Evolutionary conservation across 2,113 vertebrate species (phyloP), one percentile per base, ranked within the genome.

Genomic region (Epinephelus lanceolatus): DNA sequence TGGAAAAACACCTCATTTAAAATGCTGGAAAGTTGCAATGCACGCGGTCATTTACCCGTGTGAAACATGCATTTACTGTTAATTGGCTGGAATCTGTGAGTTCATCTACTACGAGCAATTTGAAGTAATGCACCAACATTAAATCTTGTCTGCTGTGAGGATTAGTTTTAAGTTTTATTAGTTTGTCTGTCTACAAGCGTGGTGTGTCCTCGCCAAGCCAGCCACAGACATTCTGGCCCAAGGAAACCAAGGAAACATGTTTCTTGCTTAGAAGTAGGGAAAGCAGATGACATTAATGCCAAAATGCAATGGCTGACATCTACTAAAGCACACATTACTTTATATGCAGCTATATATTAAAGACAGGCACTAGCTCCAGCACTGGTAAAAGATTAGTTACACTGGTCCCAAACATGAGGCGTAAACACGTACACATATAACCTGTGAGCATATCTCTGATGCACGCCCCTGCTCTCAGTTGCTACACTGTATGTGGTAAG

Each of bases 401-500:
- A 75, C 21, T 37, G 18, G 19, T 45, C 17, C 18, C 40, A 59
- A 77, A 75, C 51, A n/a, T 2, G 13, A 42, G n/a, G 21, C 56
- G 19, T 45, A 80, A 52, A 71, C 49, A 42, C 4, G 1, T 25
- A 15, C 18, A 73, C 5, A 42, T 71, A 7, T 30, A 57, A 61
- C 52, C 2, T 51, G 0, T 55, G n/a, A 60, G 65, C 12, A 9
- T 7, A 11, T 7, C 23, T 14, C 25, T 25, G 21, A 23, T 63
- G 13, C 27, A 27, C n/a, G 15, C 25, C 25, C 19, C 30, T 45
- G 66, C 76, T 30, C 6, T 71, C 65, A 40, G 57, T 23, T 47
- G 55, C 71, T 70, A 47, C 72, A 18, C 52, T 61, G 30, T 12
- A 62, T 71, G 55, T 30, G 62, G 55, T 67, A 40, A 65, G 61